These are phyloP conservation scores for Epistrophe eligans DNA, from an alignment of 2,888 invertebrate genomes.

Conservation along the genomic window DNA sequence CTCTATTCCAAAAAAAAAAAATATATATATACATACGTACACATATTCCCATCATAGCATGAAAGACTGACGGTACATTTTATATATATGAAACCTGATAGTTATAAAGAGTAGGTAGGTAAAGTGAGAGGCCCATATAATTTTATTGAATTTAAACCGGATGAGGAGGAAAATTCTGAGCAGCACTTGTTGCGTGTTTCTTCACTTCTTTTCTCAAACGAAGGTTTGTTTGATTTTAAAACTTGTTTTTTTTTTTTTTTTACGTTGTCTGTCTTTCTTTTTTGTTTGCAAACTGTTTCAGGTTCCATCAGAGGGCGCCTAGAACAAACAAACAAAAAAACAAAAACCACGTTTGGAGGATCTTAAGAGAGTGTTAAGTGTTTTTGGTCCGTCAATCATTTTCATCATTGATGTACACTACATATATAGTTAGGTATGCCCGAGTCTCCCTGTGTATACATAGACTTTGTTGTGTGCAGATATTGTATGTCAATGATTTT, in stretches of 20 bases:
- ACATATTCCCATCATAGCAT: background rate
- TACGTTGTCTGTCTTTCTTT: background rate
- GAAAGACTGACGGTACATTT: slow-evolving; percentile 3
- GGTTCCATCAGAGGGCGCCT: slow-evolving; percentile 20
- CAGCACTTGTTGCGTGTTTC: slow-evolving; percentile 58
- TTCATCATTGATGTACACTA: background rate
- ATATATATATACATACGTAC: too few relatives aligned
- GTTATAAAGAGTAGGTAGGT: slow-evolving; percentile 11
- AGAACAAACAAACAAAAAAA: background rate
- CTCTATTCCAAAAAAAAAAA: slow-evolving; percentile 28
- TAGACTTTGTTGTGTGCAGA: slow-evolving; percentile 2
- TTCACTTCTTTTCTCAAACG: background rate
- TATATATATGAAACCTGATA: slow-evolving; percentile 21
- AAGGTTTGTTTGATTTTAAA: slow-evolving; percentile 23
- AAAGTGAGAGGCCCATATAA: slow-evolving; percentile 31
- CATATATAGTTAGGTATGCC: background rate
- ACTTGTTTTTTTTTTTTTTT: background rate
- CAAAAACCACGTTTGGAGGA: background rate
- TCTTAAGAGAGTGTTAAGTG: slow-evolving; percentile 4
- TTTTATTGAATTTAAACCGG: slow-evolving; percentile 62
- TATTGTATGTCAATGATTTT: slow-evolving; percentile 65
- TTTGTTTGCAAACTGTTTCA: slow-evolving; percentile 13
- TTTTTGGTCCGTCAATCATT: slow-evolving; percentile 1
- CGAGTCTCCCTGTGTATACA: background rate
- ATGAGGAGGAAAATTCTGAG: slow-evolving; percentile 50